Conservation (phyloP, 2,888 invertebrate genomes). For the Dicycla oo region DNA sequence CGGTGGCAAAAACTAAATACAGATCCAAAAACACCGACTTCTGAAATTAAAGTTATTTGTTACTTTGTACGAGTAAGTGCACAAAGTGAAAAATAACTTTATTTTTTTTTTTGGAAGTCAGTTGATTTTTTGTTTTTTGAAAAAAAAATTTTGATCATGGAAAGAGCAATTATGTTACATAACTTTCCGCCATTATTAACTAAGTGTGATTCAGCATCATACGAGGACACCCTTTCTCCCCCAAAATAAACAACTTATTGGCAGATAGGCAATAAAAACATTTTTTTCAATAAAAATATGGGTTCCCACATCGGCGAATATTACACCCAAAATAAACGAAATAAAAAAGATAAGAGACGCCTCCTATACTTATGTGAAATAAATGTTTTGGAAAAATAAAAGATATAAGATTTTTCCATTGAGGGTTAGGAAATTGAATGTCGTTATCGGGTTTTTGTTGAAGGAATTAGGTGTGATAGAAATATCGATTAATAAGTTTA, state of each 20-base stretch:
- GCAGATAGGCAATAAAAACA: constrained; percentile 53
- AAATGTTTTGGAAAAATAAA: constrained; percentile 45
- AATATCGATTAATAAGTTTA: constrained; percentile 22
- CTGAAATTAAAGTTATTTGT: too few species aligned
- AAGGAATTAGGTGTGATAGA: constrained; percentile 37
- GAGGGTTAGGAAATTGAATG: constrained; percentile 46
- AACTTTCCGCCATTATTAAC: not conserved
- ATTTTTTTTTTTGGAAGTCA: too few species aligned
- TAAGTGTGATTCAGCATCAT: constrained; percentile 22
- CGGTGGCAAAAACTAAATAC: too few species aligned
- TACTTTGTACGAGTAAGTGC: too few species aligned
- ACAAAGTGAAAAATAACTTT: too few species aligned
- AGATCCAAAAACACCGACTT: too few species aligned
- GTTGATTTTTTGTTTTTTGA: too few species aligned
- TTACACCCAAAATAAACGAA: constrained; percentile 49
- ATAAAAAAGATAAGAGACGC: constrained; percentile 34
- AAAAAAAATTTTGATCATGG: not conserved
- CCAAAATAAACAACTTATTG: constrained; percentile 45
- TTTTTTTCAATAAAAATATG: constrained; percentile 52
- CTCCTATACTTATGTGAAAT: constrained; percentile 31
- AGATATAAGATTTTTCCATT: constrained; percentile 43
- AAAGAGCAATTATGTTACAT: not conserved
- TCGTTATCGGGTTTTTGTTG: constrained; percentile 44
- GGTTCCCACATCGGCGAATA: constrained; percentile 39
- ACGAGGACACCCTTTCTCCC: not conserved